These are phyloP conservation scores for Apodemus sylvaticus DNA, from an alignment of 2,113 vertebrate genomes.

Conservation along the genomic window DNA sequence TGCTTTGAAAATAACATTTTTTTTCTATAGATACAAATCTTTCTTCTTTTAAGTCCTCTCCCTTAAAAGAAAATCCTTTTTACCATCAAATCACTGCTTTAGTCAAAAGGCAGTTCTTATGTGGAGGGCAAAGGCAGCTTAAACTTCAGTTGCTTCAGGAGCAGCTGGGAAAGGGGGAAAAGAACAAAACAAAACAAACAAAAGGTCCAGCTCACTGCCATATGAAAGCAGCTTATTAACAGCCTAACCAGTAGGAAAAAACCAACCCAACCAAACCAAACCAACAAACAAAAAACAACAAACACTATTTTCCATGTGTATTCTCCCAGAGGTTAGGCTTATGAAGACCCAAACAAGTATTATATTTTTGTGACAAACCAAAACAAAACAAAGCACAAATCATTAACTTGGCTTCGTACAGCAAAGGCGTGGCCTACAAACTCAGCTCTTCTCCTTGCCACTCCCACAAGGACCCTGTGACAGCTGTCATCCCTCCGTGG, in stretches of 20 bases:
- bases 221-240: conserved; percentile 8
- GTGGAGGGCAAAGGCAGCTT: neutral
- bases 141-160: conserved; percentile 35
- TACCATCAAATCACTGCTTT: conserved; percentile 10
- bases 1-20: conserved; percentile 32
- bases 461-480: neutral
- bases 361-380: neutral
- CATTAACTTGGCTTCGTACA: neutral
- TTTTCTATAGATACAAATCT: neutral
- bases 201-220: neutral
- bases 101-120: neutral
- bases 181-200: neutral
- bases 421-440: neutral
- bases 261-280: no score
- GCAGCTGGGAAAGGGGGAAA: neutral
- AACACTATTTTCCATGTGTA: neutral
- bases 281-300: no score
- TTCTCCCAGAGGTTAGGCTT: conserved; percentile 20
- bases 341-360: neutral
- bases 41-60: conserved; percentile 49
- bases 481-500: neutral
- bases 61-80: neutral
- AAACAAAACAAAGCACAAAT: neutral
- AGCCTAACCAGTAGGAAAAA: neutral
- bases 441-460: neutral